Evolutionary conservation across 2,888 invertebrate genomes (phyloP), one percentile per base, ranked within the genome.

Genomic region (Xestia rhomboidea): DNA sequence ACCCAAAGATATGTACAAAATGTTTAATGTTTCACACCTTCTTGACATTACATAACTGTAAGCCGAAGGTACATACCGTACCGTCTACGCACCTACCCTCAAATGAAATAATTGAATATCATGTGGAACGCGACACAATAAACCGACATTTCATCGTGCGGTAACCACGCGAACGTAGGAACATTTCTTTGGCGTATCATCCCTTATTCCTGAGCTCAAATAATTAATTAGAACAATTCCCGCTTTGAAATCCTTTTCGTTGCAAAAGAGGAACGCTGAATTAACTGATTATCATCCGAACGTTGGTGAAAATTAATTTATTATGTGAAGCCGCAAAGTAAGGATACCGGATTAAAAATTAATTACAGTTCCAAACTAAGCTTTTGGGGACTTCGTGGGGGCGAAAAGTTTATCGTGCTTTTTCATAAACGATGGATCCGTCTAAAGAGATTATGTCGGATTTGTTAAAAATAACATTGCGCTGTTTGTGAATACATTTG

Each of bases 271-370:
- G 86, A 90, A 89, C 80, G 89, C 89, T 87, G 86, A 92, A 91
- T 92, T 90, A 93, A 90, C 91, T 90, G 92, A 93, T 93, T 92
- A 91, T 92, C 89, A 91, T 90, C 92, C 87, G 86, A 91, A 91
- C 89, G 89, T 64, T 88, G 89, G 86, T 88, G 85, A 77, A 92
- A 92, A 93, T 91, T 91, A 94, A 95, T 94, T 94, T 94, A 93
- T 93, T 94, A 94, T 93, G 91, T 91, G 91, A 93, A 93, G 93
- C 94, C 93, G 91, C 91, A 91, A 94, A 94, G 93, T 93, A 93
- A 89, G 87, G 85, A 93, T 93, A 91, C 91, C 86, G 94, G 95
- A 95, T 95, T 95, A 94, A 95, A 95, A 95, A 95, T 95, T 95
- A 95, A 95, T 95, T 94, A 95, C 92, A 93, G 93, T 94, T 94